These are phyloP conservation scores for Leucozona laternaria DNA, from an alignment of 2,888 invertebrate species.

Conservation along the genomic window DNA sequence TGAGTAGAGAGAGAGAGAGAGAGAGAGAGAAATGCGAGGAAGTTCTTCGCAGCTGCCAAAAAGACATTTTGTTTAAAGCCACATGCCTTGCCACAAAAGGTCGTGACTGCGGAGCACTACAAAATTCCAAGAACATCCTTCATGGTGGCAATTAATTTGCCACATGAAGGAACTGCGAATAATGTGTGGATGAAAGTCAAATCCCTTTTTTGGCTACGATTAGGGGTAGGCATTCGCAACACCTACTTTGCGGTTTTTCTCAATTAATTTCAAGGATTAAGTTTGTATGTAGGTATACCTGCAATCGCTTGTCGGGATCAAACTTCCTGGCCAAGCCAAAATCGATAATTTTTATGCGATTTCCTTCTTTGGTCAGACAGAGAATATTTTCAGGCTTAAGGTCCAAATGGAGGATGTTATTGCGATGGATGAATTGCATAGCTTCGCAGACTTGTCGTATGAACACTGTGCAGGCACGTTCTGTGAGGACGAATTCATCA, in stretches of 20 bases:
- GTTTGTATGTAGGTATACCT: slow-evolving; percentile 82
- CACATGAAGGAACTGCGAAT: slow-evolving; percentile 41
- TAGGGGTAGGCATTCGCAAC: background rate
- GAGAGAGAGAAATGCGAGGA: background rate
- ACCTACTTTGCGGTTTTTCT: slow-evolving; percentile 13
- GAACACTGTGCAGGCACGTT: slow-evolving; percentile 97
- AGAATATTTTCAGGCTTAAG: slow-evolving; percentile 99
- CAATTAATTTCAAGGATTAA: slow-evolving; percentile 30
- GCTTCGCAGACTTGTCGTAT: slow-evolving; percentile 99
- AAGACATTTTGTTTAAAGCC: slow-evolving; percentile 21
- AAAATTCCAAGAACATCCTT: slow-evolving; percentile 5
- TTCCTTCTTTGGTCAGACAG: slow-evolving; percentile 97
- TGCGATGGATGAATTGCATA: slow-evolving; percentile 97
- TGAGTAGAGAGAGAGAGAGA: background rate
- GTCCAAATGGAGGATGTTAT: slow-evolving; percentile 97
- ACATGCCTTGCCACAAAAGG: slow-evolving; percentile 6
- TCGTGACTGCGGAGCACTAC: background rate
- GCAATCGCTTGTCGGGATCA: slow-evolving; percentile 95
- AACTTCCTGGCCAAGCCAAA: slow-evolving; percentile 97
- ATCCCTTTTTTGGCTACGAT: slow-evolving; percentile 32
- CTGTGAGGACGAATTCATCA: slow-evolving; percentile 98
- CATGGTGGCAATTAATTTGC: slow-evolving; percentile 52
- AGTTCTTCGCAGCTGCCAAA: slow-evolving; percentile 6
- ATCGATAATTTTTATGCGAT: slow-evolving; percentile 99
- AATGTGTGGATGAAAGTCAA: slow-evolving; percentile 48